Evolutionary conservation across 2,797 vertebrate genomes (phyloP), one percentile per base, ranked within the genome.

Genomic region (Gambusia yucatana): DNA sequence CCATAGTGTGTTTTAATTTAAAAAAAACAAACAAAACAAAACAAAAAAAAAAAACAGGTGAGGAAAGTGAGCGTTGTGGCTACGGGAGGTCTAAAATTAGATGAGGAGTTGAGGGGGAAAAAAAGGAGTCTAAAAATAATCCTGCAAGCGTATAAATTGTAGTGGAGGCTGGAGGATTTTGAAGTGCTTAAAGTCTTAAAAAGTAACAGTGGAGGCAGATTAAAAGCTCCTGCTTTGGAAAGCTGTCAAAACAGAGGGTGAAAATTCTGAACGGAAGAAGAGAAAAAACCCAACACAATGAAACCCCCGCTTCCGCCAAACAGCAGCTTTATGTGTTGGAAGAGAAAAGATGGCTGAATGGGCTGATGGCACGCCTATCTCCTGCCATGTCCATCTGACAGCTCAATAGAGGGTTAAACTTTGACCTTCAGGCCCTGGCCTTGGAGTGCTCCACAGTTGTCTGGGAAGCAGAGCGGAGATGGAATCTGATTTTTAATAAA

Each of bases 401-500:
- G 94, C 94, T 96, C 94, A 95, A 96, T 95, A 95, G 93, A 94
- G 72, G 36, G 77, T 43, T 77, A 86, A 94, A 72, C 95, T 92
- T 74, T 94, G 77, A 95, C 95, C 93, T 83, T 11, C 16, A 63
- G 90, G 89, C 77, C 79, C 83, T 52, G 88, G 65, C 84, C 59
- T 71, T 20, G 67, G 57, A 78, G 73, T 77, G 85, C n/a, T 44
- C 85, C 88, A 67, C 90, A 83, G 87, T 84, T 78, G 86, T 92
- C 86, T 86, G 80, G 73, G 70, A 81, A 73, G 84, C 17, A 3
- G 46, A 80, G 77, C 78, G 80, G 82, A 46, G 75, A 63, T 78
- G 87, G 92, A 91, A 92, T 90, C 77, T 85, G 76, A 41, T 77
- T 81, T 80, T 82, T 76, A 73, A 84, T 83, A 86, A 90, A 90